These are phyloP conservation scores for Sesamia nonagrioides DNA, from an alignment of 1,140 invertebrate species.

Conservation along the genomic window DNA sequence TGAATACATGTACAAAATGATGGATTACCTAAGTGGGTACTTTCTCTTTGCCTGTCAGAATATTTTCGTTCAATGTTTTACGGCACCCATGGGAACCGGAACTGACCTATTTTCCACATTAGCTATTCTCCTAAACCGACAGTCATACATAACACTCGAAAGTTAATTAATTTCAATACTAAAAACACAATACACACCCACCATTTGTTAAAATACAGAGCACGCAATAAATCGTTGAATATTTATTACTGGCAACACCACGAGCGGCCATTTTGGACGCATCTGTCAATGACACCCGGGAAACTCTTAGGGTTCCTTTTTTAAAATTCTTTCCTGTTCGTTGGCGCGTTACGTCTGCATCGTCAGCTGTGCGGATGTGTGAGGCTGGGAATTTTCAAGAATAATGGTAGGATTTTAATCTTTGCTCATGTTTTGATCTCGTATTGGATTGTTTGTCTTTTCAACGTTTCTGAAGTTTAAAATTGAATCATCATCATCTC, in stretches of 20 bases:
- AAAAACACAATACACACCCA: conserved; percentile 12
- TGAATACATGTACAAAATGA: background rate
- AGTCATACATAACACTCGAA: background rate
- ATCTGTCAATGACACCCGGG: conserved; percentile 52
- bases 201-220: conserved; percentile 39
- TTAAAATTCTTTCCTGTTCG: conserved; percentile 46
- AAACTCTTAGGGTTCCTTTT: conserved; percentile 48
- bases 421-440: background rate
- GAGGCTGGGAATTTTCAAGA: background rate
- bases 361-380: conserved; percentile 15
- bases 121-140: background rate
- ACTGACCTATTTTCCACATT: background rate
- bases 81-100: background rate
- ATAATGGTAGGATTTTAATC: background rate
- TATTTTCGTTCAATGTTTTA: background rate
- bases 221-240: conserved; percentile 49
- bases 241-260: conserved; percentile 51
- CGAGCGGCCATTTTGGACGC: conserved; percentile 43
- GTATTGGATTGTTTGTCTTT: background rate
- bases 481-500: no score
- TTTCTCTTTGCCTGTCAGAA: background rate
- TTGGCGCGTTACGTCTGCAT: conserved; percentile 2
- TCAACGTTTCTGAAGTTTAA: background rate
- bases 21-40: background rate
- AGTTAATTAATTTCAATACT: conserved; percentile 23